Base-by-base conservation (phyloP, 2,113 vertebrate species). In the Lasiurus borealis region DNA sequence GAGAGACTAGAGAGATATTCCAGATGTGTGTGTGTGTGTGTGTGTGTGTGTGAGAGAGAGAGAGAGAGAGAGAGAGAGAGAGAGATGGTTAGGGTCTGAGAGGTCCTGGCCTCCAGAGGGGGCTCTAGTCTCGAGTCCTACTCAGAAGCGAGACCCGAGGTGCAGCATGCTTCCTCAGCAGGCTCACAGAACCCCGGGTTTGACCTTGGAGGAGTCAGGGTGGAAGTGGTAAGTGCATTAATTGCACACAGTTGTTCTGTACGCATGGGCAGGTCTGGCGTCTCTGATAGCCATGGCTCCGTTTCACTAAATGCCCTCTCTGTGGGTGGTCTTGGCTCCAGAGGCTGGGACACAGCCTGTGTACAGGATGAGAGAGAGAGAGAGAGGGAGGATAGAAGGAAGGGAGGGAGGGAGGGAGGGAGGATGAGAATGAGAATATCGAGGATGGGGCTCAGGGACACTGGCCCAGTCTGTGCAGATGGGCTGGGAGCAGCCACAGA, bases 211-310 rank as follows among this genome's bases (percentile, higher is more conserved):
- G 21, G 19, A 19, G 36, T 5, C 46, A 21, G 15, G 13, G 62
- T 25, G 13, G 54, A 59, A 19, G n/a, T 6, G 44, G 23, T 8
- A 14, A 50, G 5, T 5, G 9, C 15, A 1, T 31, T 31, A 3
- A 18, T 4, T 68, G 77, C 36, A 4, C 0, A 0, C 31, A 8
- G 1, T 16, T 25, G 66, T 46, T 15, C 11, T 57, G 29, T 23
- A 0, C 4, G 31, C 64, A 23, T 18, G 34, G 31, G 57, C 12
- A 4, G 14, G 54, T 36, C 23, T 3, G 34, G n/a, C 29, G 12
- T 14, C 46, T 85, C 15, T 12, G 81, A 40, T 6, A 44, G 81
- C 50, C 18, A 1, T 23, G 14, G 40, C n/a, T 48, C 54, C 3
- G 0, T 89, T 64, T 83, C 78, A 29, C 62, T n/a, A 52, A 29